phyloP scores from a whole-genome alignment of 2,888 invertebrate genomes.

The Pteria penguin region DNA sequence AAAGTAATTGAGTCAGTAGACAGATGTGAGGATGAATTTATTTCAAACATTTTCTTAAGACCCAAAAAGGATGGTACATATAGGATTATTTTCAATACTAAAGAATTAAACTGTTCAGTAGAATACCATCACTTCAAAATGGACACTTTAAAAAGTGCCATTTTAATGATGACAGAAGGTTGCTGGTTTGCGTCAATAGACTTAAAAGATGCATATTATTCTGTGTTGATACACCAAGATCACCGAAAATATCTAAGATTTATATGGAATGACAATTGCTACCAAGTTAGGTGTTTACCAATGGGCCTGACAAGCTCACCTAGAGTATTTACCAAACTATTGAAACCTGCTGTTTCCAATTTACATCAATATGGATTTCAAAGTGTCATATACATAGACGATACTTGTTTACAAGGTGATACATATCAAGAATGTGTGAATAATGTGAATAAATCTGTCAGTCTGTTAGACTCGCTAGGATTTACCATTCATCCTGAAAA shows the following conservation, averaged over 20 bases:
- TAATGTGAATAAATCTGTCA: too few species aligned
- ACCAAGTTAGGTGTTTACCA: constrained; percentile 34
- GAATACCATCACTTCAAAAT: constrained; percentile 50
- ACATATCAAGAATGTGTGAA: constrained; percentile 22
- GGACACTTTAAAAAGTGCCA: constrained; percentile 45
- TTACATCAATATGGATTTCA: constrained; percentile 5
- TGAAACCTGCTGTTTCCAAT: constrained; percentile 33
- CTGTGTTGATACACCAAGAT: constrained; percentile 26
- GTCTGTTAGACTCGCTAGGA: too few species aligned
- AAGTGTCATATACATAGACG: constrained; percentile 33
- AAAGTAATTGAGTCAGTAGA: neutral
- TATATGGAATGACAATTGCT: constrained; percentile 30
- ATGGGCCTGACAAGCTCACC: constrained; percentile 36
- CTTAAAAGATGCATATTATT: constrained; percentile 45
- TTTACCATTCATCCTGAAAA: neutral
- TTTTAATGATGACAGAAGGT: constrained; percentile 31
- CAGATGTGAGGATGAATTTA: constrained; percentile 17
- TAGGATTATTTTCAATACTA: constrained; percentile 46
- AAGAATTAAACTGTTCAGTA: constrained; percentile 39
- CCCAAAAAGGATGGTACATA: constrained; percentile 36
- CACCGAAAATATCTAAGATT: constrained; percentile 41
- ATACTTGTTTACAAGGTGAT: constrained; percentile 23
- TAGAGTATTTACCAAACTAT: constrained; percentile 37
- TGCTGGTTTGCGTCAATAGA: constrained; percentile 49
- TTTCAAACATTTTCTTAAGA: constrained; percentile 42